Evolutionary conservation across 1,140 invertebrate genomes (phyloP).

Genomic region (Protaetia brevitarsis): DNA sequence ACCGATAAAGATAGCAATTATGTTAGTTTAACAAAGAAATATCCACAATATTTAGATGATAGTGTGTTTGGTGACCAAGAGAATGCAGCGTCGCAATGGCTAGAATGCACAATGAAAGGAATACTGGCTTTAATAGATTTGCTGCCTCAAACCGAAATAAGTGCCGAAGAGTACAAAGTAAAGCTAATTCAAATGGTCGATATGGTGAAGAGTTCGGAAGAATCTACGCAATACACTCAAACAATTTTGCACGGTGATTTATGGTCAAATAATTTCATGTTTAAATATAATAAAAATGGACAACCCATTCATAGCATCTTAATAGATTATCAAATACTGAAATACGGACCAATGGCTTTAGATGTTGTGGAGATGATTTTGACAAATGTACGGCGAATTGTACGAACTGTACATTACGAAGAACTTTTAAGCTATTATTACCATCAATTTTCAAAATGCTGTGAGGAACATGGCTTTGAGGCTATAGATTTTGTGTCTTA

Average conservation of each 20-base stretch:
- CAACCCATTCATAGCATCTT: constrained; percentile 40
- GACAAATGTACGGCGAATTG: constrained; percentile 42
- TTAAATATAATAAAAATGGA: constrained; percentile 35
- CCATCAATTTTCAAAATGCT: constrained; percentile 14
- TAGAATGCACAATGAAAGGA: constrained; percentile 22
- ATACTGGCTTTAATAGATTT: constrained; percentile 26
- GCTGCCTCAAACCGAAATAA: constrained; percentile 18
- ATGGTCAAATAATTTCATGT: constrained; percentile 51
- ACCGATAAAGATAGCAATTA: constrained; percentile 15
- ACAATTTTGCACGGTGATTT: constrained; percentile 49
- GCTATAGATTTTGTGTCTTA: constrained; percentile 5
- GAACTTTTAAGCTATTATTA: constrained; percentile 55
- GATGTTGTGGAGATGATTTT: constrained; percentile 48
- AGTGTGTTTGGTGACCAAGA: constrained; percentile 20
- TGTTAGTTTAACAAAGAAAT: constrained; percentile 26
- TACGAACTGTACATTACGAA: constrained; percentile 46
- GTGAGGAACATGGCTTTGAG: neutral
- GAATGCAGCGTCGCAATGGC: constrained; percentile 15
- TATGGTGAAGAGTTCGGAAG: neutral
- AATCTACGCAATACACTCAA: neutral
- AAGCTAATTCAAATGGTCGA: constrained; percentile 2
- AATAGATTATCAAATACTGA: constrained; percentile 49
- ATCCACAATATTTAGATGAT: constrained; percentile 26
- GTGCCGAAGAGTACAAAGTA: neutral
- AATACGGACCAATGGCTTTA: constrained; percentile 48